A percentile compares a stretch with the other conserved stretches of the same genome.
Conservation (phyloP, 1,140 invertebrate species). For the Caerostris extrusa region DNA sequence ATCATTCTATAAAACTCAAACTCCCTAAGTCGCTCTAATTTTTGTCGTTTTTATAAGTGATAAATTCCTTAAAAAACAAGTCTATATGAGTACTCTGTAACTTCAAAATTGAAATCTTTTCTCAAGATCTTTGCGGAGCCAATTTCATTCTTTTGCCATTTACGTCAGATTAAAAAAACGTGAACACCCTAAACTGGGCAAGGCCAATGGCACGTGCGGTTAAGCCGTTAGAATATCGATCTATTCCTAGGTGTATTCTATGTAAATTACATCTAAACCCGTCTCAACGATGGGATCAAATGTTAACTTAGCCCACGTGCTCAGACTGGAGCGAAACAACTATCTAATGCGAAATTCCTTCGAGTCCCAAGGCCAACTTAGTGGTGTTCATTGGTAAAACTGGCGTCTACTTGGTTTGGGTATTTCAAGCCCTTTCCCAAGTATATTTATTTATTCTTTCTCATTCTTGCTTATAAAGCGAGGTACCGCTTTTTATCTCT, state of each 20-base stretch:
- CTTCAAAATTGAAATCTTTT: too few relatives aligned
- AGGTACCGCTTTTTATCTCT: too few relatives aligned
- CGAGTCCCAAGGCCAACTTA: constrained; percentile 33
- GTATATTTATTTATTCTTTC: too few relatives aligned
- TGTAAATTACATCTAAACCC: constrained; percentile 9
- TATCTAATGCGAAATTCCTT: background rate
- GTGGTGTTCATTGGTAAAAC: background rate
- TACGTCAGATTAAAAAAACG: background rate
- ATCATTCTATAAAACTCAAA: too few relatives aligned
- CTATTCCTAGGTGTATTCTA: constrained; percentile 4
- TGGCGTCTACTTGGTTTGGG: background rate
- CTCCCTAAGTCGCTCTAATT: too few relatives aligned
- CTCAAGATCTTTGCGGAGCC: background rate
- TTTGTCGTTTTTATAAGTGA: too few relatives aligned
- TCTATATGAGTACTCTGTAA: too few relatives aligned
- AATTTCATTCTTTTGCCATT: constrained; percentile 6
- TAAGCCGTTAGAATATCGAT: constrained; percentile 44
- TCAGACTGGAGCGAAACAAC: constrained; percentile 23
- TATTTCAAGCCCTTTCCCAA: background rate
- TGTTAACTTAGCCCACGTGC: constrained; percentile 35
- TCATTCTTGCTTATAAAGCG: too few relatives aligned
- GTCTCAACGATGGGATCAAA: background rate
- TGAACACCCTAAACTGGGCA: constrained; percentile 18
- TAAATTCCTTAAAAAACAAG: too few relatives aligned
- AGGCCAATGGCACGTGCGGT: constrained; percentile 18